A percentile compares a stretch with the other conserved stretches of the same genome.
Evolutionary conservation across 1,140 invertebrate species (phyloP).

Genomic region (Vollenhovia emeryi): DNA sequence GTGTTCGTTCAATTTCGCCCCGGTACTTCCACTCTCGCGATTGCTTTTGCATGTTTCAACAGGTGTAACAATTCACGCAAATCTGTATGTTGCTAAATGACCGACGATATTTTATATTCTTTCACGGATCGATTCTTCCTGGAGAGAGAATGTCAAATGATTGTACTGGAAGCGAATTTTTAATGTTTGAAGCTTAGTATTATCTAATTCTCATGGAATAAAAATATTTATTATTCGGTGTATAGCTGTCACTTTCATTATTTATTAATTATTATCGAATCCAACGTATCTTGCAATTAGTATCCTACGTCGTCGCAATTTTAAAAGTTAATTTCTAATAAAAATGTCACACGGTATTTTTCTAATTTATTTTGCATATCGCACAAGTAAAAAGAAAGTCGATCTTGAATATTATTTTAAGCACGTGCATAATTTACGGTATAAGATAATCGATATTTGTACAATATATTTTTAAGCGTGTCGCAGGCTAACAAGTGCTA

Average conservation of each 20-base stretch:
- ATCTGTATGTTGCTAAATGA: neutral
- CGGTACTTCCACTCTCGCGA: constrained; percentile 52
- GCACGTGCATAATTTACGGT: neutral
- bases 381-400: neutral
- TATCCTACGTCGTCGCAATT: neutral
- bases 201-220: neutral
- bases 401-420: neutral
- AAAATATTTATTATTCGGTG: neutral
- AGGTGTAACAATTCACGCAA: constrained; percentile 61
- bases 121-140: neutral
- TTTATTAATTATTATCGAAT: neutral
- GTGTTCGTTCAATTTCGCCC: constrained; percentile 69
- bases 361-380: neutral
- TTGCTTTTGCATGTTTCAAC: constrained; percentile 52
- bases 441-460: neutral
- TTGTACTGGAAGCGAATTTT: neutral
- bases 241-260: neutral
- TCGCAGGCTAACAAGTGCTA: neutral
- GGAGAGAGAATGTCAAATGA: neutral
- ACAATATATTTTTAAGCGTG: neutral
- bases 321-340: neutral
- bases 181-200: neutral
- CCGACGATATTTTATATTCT: neutral
- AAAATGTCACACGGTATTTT: neutral
- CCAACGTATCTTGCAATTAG: neutral